These are phyloP conservation scores for Halocaridina rubra DNA, from an alignment of 2,888 invertebrate species.

Conservation along the genomic window DNA sequence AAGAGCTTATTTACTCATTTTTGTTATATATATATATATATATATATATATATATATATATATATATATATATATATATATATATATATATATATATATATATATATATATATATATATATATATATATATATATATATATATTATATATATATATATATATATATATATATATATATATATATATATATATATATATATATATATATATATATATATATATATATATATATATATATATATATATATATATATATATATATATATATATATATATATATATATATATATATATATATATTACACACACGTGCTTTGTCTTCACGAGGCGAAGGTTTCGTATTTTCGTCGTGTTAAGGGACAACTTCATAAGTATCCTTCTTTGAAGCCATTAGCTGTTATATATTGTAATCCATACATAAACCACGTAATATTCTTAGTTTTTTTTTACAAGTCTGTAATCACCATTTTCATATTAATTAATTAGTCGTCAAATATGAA, in stretches of 20 bases:
- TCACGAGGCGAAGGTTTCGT: too few species aligned
- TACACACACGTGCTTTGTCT: too few species aligned
- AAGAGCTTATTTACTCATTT: neutral
- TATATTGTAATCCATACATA: too few species aligned
- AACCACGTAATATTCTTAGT: too few species aligned
- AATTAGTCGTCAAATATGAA: too few species aligned
- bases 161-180: slow-evolving; percentile 10
- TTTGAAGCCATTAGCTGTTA: too few species aligned
- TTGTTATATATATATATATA: slow-evolving; percentile 9
- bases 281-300: slow-evolving; percentile 18
- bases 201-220: neutral
- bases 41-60: neutral
- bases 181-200: slow-evolving; percentile 15
- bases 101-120: neutral
- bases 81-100: neutral
- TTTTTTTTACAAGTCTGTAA: too few species aligned
- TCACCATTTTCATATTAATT: too few species aligned
- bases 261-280: slow-evolving; percentile 19
- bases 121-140: neutral
- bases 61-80: neutral
- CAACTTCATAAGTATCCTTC: too few species aligned
- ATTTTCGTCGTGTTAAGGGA: too few species aligned
- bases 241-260: slow-evolving; percentile 10
- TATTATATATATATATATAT: neutral
- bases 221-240: slow-evolving; percentile 18